Percentiles rank a stretch among this genome's conserved stretches.
Conservation (phyloP, 92 coral and sea anemone species). For the Ricordea florida region DNA sequence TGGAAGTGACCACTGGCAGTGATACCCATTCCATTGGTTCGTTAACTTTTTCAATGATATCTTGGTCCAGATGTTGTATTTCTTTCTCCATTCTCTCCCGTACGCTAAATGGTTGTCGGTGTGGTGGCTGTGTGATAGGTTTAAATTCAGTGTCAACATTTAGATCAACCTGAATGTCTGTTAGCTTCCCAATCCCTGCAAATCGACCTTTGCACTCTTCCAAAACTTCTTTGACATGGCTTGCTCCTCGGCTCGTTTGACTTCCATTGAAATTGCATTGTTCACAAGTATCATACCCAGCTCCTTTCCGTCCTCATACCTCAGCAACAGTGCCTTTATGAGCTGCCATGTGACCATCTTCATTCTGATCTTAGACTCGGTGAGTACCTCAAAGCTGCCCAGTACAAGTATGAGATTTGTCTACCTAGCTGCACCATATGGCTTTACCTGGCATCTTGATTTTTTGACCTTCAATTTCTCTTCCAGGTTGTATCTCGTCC, state of each 20-base stretch:
- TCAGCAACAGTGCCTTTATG: not conserved
- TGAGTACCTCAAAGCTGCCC: not conserved
- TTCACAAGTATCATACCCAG: too few relatives aligned
- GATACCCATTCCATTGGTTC: not conserved
- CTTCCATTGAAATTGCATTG: not conserved
- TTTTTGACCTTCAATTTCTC: not conserved
- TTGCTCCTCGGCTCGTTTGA: not conserved
- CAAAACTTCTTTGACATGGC: not conserved
- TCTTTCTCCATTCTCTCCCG: too few relatives aligned
- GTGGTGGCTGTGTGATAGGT: not conserved
- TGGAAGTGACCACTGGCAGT: slow-evolving; percentile 12
- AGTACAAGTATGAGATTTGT: not conserved
- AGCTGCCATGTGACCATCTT: slow-evolving; percentile 11
- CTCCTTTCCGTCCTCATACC: not conserved
- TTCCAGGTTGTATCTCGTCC: not conserved
- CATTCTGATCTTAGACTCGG: not conserved
- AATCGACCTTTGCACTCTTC: not conserved
- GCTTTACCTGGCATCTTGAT: not conserved
- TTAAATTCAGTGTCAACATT: not conserved
- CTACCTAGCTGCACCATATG: not conserved
- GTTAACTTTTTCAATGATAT: not conserved
- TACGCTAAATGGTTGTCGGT: too few relatives aligned
- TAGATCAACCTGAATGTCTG: not conserved
- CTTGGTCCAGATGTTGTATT: not conserved
- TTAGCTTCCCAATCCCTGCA: slow-evolving; percentile 31